phyloP scores from a whole-genome alignment of 2,113 vertebrate genomes.

The Anolis sagrei region DNA sequence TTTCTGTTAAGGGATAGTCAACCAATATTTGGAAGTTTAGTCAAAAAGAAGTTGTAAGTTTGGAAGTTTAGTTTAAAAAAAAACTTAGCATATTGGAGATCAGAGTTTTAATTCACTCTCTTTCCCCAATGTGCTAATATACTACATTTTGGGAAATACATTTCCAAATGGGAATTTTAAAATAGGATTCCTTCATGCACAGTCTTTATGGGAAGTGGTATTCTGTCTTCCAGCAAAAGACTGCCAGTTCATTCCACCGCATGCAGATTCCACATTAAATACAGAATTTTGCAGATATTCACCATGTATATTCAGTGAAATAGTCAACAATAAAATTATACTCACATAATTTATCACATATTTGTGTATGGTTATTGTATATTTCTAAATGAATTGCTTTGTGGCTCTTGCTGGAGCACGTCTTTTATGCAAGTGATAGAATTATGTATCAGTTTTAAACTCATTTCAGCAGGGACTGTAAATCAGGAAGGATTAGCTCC shows the following conservation, averaged over 20 bases:
- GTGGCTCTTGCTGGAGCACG: not conserved
- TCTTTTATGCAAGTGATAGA: conserved; percentile 1
- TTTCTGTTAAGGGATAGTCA: too few species aligned
- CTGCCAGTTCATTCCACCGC: not conserved
- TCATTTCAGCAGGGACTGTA: not conserved
- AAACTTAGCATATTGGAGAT: too few species aligned
- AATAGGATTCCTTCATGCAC: not conserved
- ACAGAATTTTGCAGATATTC: not conserved
- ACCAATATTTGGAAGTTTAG: not conserved
- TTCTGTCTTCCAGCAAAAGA: not conserved
- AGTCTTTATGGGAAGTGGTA: not conserved
- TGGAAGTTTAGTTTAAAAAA: not conserved
- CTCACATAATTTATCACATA: not conserved
- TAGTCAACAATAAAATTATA: not conserved
- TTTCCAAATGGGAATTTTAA: not conserved
- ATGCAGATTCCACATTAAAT: not conserved
- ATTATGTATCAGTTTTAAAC: not conserved
- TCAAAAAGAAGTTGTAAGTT: not conserved
- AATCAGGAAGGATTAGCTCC: not conserved
- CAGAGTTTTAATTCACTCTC: not conserved
- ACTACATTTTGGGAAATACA: not conserved
- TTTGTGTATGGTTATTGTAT: conserved; percentile 1
- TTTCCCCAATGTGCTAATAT: not conserved
- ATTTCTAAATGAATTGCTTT: not conserved
- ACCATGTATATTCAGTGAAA: not conserved